These are phyloP conservation scores for Andrena hattorfiana DNA, from an alignment of 2,888 invertebrate genomes.

Conservation along the genomic window DNA sequence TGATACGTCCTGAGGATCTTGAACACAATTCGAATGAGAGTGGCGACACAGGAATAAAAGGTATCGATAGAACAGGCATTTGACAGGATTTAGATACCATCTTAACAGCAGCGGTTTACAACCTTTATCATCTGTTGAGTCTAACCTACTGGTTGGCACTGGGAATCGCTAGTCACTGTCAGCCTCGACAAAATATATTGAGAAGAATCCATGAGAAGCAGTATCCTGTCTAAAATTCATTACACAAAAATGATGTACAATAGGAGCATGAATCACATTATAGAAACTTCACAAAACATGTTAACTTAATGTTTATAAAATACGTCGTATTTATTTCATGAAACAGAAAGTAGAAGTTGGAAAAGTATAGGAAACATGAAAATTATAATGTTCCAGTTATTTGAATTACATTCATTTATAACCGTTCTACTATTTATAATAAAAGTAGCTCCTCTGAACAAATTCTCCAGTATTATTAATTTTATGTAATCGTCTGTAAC, in stretches of 20 bases:
- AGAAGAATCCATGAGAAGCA: slow-evolving; percentile 34
- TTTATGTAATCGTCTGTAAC: no score
- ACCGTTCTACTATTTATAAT: no score
- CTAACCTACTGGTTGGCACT: slow-evolving; percentile 61
- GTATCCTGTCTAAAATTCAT: no score
- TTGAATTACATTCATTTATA: no score
- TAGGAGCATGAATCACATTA: neutral
- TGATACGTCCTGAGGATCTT: slow-evolving; percentile 54
- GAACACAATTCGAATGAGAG: slow-evolving; percentile 70
- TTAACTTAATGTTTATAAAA: no score
- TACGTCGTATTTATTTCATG: no score
- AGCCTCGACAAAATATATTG: slow-evolving; percentile 52
- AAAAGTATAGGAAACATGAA: no score
- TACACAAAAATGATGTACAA: no score
- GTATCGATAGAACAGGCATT: slow-evolving; percentile 79
- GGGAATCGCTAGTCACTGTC: slow-evolving; percentile 71
- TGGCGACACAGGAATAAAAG: slow-evolving; percentile 81
- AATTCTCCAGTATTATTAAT: no score
- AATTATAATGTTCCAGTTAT: no score
- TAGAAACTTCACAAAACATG: neutral
- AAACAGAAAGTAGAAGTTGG: no score
- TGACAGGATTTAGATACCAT: slow-evolving; percentile 82
- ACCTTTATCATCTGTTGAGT: slow-evolving; percentile 68
- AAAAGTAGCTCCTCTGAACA: no score
- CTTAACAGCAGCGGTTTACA: slow-evolving; percentile 74